phyloP scores from a whole-genome alignment of 2,113 vertebrate species.

The Passer domesticus region DNA sequence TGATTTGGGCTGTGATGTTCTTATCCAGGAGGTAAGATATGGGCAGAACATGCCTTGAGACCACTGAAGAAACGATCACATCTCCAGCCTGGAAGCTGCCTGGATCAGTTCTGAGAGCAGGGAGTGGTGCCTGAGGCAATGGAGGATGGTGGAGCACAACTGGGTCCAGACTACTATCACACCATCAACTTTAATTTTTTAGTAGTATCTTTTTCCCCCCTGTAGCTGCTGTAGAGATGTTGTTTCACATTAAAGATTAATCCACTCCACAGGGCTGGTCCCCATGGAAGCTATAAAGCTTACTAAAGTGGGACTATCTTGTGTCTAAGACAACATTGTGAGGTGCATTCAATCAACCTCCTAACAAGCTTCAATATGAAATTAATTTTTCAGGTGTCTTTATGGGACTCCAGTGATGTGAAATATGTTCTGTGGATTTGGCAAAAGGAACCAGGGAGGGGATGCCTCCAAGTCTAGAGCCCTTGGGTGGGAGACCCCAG shows the following conservation, averaged over 20 bases:
- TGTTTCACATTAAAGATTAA: slow-evolving; percentile 66
- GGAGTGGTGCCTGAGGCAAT: neutral
- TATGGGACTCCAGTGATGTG: neutral
- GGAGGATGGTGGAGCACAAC: neutral
- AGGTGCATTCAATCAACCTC: slow-evolving; percentile 30
- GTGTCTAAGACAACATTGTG: slow-evolving; percentile 14
- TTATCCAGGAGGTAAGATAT: neutral
- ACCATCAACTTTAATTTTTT: slow-evolving; percentile 61
- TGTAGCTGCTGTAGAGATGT: slow-evolving; percentile 51
- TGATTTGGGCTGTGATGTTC: neutral
- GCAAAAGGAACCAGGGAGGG: neutral
- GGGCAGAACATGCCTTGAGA: neutral
- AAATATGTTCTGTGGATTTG: neutral
- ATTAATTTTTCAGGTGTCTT: slow-evolving; percentile 23
- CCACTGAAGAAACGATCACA: neutral
- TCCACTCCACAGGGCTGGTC: slow-evolving; percentile 33
- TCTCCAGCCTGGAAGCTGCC: neutral
- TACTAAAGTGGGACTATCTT: slow-evolving; percentile 38
- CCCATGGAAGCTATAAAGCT: slow-evolving; percentile 41
- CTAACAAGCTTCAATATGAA: slow-evolving; percentile 24
- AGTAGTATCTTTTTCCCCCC: slow-evolving; percentile 57
- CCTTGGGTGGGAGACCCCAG: neutral
- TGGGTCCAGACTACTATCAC: slow-evolving; percentile 38
- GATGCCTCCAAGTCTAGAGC: neutral
- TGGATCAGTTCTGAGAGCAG: neutral